phyloP scores from a whole-genome alignment of 1,140 invertebrate species.

The Papilio glaucus region DNA sequence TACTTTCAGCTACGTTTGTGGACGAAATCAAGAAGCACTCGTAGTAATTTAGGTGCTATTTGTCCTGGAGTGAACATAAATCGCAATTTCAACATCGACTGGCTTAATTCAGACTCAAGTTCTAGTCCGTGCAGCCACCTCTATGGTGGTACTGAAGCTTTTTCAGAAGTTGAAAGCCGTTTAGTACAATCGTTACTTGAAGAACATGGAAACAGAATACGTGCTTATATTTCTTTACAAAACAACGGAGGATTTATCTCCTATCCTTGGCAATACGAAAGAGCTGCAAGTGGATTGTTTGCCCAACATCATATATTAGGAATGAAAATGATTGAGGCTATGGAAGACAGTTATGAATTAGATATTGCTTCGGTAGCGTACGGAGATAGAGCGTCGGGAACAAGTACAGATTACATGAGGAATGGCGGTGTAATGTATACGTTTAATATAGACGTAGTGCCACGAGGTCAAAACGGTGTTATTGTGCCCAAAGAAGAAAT shows the following conservation, averaged over 20 bases:
- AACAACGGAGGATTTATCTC: slow-evolving; percentile 65
- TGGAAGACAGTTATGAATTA: slow-evolving; percentile 52
- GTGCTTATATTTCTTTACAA: slow-evolving; percentile 65
- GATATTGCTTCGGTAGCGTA: slow-evolving; percentile 54
- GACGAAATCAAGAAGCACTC: slow-evolving; percentile 58
- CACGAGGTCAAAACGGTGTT: slow-evolving; percentile 52
- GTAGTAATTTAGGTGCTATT: slow-evolving; percentile 57
- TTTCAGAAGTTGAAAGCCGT: slow-evolving; percentile 64
- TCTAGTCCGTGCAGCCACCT: slow-evolving; percentile 69
- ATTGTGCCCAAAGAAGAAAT: slow-evolving; percentile 60
- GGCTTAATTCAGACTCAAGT: slow-evolving; percentile 61
- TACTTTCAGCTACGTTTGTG: slow-evolving; percentile 64
- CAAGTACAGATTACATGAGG: slow-evolving; percentile 62
- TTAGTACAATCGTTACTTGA: slow-evolving; percentile 53
- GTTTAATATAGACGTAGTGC: slow-evolving; percentile 60
- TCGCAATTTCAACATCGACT: slow-evolving; percentile 67
- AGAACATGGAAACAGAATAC: slow-evolving; percentile 48
- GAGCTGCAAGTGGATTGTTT: slow-evolving; percentile 70
- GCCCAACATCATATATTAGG: slow-evolving; percentile 60
- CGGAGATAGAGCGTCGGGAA: slow-evolving; percentile 64
- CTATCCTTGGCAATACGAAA: slow-evolving; percentile 70
- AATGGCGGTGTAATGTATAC: slow-evolving; percentile 55
- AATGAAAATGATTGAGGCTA: slow-evolving; percentile 54
- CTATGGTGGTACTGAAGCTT: slow-evolving; percentile 55
- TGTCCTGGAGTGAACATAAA: slow-evolving; percentile 73